A percentile compares a stretch with the other conserved stretches of the same genome.
Evolutionary conservation across 2,888 invertebrate genomes (phyloP).

Genomic region (Phalera bucephala): DNA sequence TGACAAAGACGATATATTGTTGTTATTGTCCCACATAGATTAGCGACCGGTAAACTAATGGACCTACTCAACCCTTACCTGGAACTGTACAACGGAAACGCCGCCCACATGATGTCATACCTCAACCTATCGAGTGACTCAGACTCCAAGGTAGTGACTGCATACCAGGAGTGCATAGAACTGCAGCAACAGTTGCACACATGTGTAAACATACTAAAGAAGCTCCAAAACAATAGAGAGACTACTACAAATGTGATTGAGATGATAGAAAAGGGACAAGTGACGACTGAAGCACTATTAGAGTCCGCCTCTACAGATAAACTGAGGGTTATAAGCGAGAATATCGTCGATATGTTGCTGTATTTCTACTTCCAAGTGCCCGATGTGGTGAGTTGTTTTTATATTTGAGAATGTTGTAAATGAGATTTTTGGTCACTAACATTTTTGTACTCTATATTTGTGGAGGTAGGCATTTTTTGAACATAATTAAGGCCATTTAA

Average conservation of each 20-base stretch:
- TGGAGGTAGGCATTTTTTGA: too few species aligned
- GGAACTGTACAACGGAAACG: constrained; percentile 91
- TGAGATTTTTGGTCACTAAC: too few species aligned
- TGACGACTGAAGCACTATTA: constrained; percentile 67
- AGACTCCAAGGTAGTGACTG: constrained; percentile 77
- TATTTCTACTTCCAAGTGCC: constrained; percentile 84
- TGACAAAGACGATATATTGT: too few species aligned
- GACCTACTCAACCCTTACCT: constrained; percentile 90
- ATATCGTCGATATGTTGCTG: constrained; percentile 90
- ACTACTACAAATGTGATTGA: constrained; percentile 56
- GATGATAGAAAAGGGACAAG: constrained; percentile 51
- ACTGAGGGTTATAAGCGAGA: constrained; percentile 91
- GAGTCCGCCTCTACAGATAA: constrained; percentile 91
- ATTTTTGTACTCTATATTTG: too few species aligned
- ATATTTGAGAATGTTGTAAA: neutral
- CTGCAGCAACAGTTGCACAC: constrained; percentile 95
- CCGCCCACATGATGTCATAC: constrained; percentile 92
- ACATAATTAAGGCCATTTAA: too few species aligned
- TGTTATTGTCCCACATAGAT: too few species aligned
- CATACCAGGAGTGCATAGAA: constrained; percentile 90
- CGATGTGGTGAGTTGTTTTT: constrained; percentile 56
- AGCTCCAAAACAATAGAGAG: constrained; percentile 85
- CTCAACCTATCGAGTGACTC: constrained; percentile 86
- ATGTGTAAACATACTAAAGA: constrained; percentile 88
- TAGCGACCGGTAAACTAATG: constrained; percentile 93